Conservation (phyloP, 2,888 invertebrate species). For the Ischnus inquisitorius region DNA sequence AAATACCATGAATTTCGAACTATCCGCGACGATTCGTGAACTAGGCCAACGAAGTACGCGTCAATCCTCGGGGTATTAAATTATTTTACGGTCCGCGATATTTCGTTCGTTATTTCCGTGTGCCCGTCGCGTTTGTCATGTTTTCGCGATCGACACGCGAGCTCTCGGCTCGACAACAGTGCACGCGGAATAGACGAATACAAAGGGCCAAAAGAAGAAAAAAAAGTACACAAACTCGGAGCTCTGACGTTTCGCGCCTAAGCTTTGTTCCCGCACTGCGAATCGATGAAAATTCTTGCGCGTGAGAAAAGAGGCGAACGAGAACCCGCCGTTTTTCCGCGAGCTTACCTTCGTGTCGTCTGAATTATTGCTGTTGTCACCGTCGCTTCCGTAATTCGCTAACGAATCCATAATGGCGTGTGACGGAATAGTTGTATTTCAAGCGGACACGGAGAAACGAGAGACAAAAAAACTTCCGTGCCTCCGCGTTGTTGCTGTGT, state of each 20-base stretch:
- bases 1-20: slow-evolving; percentile 23
- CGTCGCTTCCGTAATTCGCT: slow-evolving; percentile 92
- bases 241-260: slow-evolving; percentile 21
- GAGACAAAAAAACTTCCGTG: slow-evolving; percentile 25
- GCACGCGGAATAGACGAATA: background rate
- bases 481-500: slow-evolving; percentile 55
- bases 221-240: background rate
- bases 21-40: background rate
- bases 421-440: slow-evolving; percentile 1
- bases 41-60: background rate
- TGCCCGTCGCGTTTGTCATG: background rate
- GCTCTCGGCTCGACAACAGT: background rate
- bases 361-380: slow-evolving; percentile 87
- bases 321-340: background rate
- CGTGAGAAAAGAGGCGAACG: background rate
- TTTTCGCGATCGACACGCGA: background rate
- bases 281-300: background rate
- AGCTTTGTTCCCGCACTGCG: background rate
- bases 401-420: slow-evolving; percentile 90
- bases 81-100: background rate
- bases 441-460: slow-evolving; percentile 42
- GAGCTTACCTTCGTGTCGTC: slow-evolving; percentile 80
- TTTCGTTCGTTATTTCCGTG: background rate
- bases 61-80: background rate
- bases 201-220: no score